Evolutionary conservation across 1,140 invertebrate species (phyloP).

Genomic region (Solenopsis invicta): DNA sequence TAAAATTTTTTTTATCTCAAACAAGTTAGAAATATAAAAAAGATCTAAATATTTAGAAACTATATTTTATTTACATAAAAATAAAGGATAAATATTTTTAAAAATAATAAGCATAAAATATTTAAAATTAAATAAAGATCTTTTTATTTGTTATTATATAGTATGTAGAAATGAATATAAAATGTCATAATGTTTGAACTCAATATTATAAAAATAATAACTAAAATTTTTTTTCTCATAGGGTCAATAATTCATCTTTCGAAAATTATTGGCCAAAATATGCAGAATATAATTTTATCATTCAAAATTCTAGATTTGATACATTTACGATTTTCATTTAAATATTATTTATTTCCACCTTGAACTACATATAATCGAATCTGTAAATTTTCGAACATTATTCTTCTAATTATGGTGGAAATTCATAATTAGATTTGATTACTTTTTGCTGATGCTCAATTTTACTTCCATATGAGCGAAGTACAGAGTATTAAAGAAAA

Average conservation of each 20-base stretch:
- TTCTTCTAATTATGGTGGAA: background rate
- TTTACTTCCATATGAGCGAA: background rate
- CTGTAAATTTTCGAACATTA: background rate
- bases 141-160: background rate
- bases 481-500: background rate
- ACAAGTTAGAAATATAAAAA: background rate
- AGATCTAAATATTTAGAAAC: background rate
- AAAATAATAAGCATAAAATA: conserved; percentile 21
- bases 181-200: background rate
- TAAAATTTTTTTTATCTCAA: background rate
- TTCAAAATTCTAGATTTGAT: background rate
- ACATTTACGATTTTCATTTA: conserved; percentile 17
- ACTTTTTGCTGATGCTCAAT: background rate
- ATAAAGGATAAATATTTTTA: background rate
- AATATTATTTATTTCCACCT: conserved; percentile 33
- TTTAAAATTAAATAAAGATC: background rate
- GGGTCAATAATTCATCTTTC: conserved; percentile 26
- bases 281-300: background rate
- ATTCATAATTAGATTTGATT: background rate
- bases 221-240: conserved; percentile 35
- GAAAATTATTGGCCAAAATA: conserved; percentile 45
- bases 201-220: conserved; percentile 11
- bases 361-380: conserved; percentile 19
- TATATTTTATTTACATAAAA: background rate
- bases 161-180: background rate